Base-by-base conservation (phyloP, 2,888 invertebrate genomes). In the Orchesella flavescens region DNA sequence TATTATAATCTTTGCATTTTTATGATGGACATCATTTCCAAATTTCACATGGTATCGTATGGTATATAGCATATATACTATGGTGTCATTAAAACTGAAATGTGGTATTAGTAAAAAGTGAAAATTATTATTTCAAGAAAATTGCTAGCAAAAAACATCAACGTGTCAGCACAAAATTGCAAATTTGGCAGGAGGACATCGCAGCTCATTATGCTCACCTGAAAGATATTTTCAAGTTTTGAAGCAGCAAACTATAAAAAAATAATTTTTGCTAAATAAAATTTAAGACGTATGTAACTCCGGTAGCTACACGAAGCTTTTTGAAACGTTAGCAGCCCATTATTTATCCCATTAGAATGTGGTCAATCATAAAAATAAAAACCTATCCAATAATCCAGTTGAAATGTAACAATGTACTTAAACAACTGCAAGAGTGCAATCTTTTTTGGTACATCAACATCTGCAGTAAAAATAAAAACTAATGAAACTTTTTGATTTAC, bases 211-310 rank as follows among this genome's bases (percentile, higher is more conserved):
- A 74, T 1, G 12, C 57, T n/a, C 63, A 17, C 63, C 21, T 53
- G 13, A 9, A n/a, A 49, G 15, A 19, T 75, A 23, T 65, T 34
- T 34, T 34, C 34, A 34, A 1, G 43, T 63, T 72, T 53, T n/a
- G n/a, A n/a, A n/a, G n/a, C n/a, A n/a, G n/a, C n/a, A n/a, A n/a
- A n/a, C n/a, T n/a, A n/a, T n/a, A n/a, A n/a, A n/a, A n/a, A n/a
- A n/a, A n/a, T n/a, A n/a, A n/a, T n/a, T n/a, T n/a, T n/a, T n/a
- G n/a, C n/a, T n/a, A 34, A 34, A 34, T 7, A 79, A 79, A 72
- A 72, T 72, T 71, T 57, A 65, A 65, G 79, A 79, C 7, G 34
- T 79, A 79, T 34, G 34, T 79, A 79, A 79, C 55, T 79, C 79
- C 79, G 65, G 79, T 79, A 79, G 79, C 72, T 72, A 34, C 34